These are phyloP conservation scores for Semotilus atromaculatus DNA, from an alignment of 2,797 vertebrate genomes.

Conservation along the genomic window DNA sequence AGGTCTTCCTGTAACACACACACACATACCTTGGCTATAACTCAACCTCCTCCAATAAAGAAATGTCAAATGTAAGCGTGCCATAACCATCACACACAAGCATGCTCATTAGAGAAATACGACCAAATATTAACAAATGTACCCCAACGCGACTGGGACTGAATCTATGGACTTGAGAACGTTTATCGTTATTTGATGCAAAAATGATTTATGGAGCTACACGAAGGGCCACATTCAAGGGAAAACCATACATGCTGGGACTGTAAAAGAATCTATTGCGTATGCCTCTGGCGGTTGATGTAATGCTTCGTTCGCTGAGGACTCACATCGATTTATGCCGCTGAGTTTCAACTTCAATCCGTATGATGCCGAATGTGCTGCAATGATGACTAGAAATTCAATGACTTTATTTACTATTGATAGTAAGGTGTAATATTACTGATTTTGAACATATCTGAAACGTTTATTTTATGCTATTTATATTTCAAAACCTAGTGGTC, in stretches of 20 bases:
- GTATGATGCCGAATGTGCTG: constrained; percentile 23
- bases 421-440: constrained; percentile 32
- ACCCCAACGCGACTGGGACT: neutral
- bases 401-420: constrained; percentile 45
- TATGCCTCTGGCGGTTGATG: constrained; percentile 15
- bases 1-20: constrained; percentile 31
- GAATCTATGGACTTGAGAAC: constrained; percentile 7
- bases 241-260: neutral
- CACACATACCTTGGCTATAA: constrained; percentile 59
- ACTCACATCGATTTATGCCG: constrained; percentile 38
- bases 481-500: neutral
- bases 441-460: constrained; percentile 14
- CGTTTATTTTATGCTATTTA: constrained; percentile 18
- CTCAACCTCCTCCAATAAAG: constrained; percentile 29
- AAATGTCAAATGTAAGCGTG: constrained; percentile 39
- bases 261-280: constrained; percentile 22
- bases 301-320: constrained; percentile 10
- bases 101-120: constrained; percentile 13
- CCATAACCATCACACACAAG: constrained; percentile 14
- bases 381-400: constrained; percentile 30
- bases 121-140: constrained; percentile 31
- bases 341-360: constrained; percentile 20
- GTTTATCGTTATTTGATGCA: constrained; percentile 2
- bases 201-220: constrained; percentile 23
- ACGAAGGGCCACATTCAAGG: neutral